Conservation (phyloP, 1,140 invertebrate genomes). For the Cotesia typhae region DNA sequence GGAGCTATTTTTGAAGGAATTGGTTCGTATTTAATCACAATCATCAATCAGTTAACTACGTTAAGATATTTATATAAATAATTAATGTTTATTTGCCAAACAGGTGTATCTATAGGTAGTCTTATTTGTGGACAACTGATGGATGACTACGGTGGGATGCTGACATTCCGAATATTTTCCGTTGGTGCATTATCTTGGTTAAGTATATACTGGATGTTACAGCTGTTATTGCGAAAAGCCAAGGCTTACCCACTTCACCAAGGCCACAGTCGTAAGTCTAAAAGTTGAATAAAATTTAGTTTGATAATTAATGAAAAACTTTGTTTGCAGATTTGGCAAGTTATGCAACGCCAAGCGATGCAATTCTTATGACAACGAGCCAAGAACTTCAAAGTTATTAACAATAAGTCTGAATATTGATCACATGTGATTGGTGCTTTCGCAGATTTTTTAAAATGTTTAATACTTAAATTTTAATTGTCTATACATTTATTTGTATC, state of each 20-base stretch:
- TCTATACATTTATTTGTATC: too few relatives aligned
- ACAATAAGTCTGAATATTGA: conserved; percentile 28
- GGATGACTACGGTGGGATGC: conserved; percentile 69
- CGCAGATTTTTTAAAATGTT: conserved; percentile 13
- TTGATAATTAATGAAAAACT: background rate
- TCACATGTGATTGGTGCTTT: too few relatives aligned
- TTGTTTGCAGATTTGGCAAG: conserved; percentile 61
- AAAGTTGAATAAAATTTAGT: conserved; percentile 46
- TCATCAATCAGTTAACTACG: background rate
- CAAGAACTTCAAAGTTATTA: conserved; percentile 63
- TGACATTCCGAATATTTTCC: conserved; percentile 78
- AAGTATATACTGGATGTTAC: conserved; percentile 70
- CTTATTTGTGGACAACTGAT: conserved; percentile 77
- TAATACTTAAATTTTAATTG: background rate
- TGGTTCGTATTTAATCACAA: conserved; percentile 61
- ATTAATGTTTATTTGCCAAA: conserved; percentile 31
- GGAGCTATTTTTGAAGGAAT: conserved; percentile 88
- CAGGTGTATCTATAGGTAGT: conserved; percentile 79
- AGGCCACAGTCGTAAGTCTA: conserved; percentile 63
- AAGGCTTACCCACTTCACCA: conserved; percentile 56
- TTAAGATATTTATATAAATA: background rate
- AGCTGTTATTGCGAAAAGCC: conserved; percentile 62
- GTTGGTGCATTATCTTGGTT: conserved; percentile 72
- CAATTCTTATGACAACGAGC: conserved; percentile 67
- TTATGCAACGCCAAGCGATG: conserved; percentile 70